phyloP scores from a whole-genome alignment of 2,888 invertebrate species.

The Andrena dorsata region DNA sequence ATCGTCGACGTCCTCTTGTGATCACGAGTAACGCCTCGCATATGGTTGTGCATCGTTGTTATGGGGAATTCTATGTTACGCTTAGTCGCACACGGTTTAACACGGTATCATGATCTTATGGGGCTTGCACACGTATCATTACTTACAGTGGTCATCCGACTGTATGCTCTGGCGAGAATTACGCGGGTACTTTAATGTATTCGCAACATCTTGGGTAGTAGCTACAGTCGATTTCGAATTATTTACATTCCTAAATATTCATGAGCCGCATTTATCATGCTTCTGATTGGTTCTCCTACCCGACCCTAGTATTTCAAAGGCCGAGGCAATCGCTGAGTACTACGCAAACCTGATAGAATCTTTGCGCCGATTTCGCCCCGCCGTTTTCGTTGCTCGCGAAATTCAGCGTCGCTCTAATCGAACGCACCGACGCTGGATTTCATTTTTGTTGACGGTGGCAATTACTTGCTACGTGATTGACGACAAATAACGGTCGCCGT shows the following conservation, averaged over 20 bases:
- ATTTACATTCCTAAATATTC: conserved; percentile 2
- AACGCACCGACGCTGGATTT: conserved; percentile 19
- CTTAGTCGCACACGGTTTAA: conserved; percentile 38
- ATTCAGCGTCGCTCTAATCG: conserved; percentile 13
- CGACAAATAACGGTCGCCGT: conserved; percentile 38
- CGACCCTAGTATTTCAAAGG: not conserved
- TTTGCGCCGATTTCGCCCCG: not conserved
- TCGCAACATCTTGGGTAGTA: conserved; percentile 1
- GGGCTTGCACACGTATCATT: conserved; percentile 38
- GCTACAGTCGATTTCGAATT: not conserved
- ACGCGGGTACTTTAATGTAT: conserved; percentile 32
- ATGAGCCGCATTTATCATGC: not conserved
- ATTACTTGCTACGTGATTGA: conserved; percentile 49
- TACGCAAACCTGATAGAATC: not conserved
- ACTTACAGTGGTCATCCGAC: conserved; percentile 34
- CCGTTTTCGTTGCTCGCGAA: conserved; percentile 16
- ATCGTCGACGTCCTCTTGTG: not conserved
- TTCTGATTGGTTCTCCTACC: not conserved
- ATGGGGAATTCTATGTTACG: conserved; percentile 15
- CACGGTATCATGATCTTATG: conserved; percentile 45
- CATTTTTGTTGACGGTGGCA: conserved; percentile 48
- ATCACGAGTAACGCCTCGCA: not conserved
- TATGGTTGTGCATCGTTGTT: conserved; percentile 6
- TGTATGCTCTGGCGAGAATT: conserved; percentile 33
- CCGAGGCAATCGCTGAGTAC: not conserved